Evolutionary conservation across 2,888 invertebrate genomes (phyloP).

Genomic region (Conomelus anceps): DNA sequence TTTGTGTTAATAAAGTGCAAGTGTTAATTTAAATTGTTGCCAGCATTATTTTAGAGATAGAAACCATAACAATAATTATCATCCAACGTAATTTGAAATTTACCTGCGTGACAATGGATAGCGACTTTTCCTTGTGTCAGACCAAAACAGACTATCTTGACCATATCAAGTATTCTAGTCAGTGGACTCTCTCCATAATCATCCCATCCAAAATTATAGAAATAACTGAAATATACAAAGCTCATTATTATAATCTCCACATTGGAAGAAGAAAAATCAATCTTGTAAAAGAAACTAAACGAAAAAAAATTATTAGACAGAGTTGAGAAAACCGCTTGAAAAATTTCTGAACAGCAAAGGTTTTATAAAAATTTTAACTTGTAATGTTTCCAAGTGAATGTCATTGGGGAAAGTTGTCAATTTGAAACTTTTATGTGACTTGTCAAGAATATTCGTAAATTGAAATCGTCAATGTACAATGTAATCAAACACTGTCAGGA

Average conservation of each 20-base stretch:
- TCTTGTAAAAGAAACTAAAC: not conserved
- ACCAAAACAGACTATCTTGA: slow-evolving; percentile 82
- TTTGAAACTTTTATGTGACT: too few relatives aligned
- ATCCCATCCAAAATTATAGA: slow-evolving; percentile 78
- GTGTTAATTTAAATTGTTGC: too few relatives aligned
- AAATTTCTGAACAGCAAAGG: too few relatives aligned
- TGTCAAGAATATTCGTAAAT: too few relatives aligned
- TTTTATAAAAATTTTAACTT: too few relatives aligned
- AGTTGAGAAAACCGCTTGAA: too few relatives aligned
- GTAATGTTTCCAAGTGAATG: too few relatives aligned
- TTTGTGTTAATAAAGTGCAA: too few relatives aligned
- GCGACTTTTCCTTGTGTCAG: slow-evolving; percentile 74
- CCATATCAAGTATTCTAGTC: slow-evolving; percentile 74
- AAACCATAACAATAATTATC: not conserved
- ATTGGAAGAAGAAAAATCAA: not conserved
- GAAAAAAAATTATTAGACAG: not conserved
- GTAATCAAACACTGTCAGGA: too few relatives aligned
- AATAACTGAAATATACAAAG: slow-evolving; percentile 59
- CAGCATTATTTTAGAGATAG: too few relatives aligned
- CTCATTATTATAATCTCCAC: not conserved
- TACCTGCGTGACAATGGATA: slow-evolving; percentile 83
- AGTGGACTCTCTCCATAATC: slow-evolving; percentile 78
- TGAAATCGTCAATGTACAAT: too few relatives aligned
- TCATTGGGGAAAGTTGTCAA: too few relatives aligned
- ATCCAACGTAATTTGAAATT: slow-evolving; percentile 21